phyloP scores from a whole-genome alignment of 2,113 vertebrate genomes.

The Anhinga anhinga region DNA sequence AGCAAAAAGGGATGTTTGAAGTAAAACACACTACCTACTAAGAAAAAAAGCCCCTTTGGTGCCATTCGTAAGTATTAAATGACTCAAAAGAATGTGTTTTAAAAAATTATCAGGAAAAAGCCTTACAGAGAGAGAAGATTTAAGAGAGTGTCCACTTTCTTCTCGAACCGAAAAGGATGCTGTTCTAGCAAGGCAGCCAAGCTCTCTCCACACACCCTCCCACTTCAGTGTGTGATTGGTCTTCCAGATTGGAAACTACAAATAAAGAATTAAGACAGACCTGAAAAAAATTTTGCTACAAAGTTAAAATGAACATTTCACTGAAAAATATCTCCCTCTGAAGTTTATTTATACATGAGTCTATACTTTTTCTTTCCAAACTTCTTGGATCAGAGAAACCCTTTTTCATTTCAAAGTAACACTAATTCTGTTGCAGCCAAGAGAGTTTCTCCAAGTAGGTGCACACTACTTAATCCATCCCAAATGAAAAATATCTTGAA shows the following conservation, averaged over 20 bases:
- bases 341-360: neutral
- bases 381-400: neutral
- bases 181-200: constrained; percentile 90
- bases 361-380: neutral
- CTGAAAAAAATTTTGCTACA: neutral
- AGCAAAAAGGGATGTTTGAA: neutral
- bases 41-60: neutral
- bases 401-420: neutral
- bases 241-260: constrained; percentile 88
- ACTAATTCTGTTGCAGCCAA: neutral
- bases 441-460: neutral
- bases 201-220: constrained; percentile 95
- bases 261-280: neutral
- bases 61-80: neutral
- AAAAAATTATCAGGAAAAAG: neutral
- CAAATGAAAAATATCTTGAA: neutral
- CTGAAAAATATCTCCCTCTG: neutral
- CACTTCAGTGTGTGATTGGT: constrained; percentile 91
- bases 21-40: neutral
- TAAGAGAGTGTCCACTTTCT: constrained; percentile 94
- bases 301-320: neutral
- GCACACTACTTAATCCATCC: neutral
- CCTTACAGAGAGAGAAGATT: constrained; percentile 90
- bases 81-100: neutral
- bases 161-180: constrained; percentile 93